Evolutionary conservation across 2,797 vertebrate genomes (phyloP).

Genomic region (Poecilia picta): DNA sequence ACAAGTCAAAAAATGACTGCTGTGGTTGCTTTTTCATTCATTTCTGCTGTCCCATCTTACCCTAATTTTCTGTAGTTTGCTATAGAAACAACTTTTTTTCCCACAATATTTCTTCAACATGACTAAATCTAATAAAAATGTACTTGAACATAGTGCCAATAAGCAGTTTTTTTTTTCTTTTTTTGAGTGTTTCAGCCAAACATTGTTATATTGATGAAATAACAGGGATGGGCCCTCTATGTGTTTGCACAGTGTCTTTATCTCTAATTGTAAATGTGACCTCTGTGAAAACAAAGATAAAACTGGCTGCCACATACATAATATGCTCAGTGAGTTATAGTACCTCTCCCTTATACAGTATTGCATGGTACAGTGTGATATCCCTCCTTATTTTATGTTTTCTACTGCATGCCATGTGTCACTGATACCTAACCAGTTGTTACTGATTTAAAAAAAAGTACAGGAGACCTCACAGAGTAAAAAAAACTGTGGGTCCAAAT

Average conservation of each 20-base stretch:
- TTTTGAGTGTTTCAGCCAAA: neutral
- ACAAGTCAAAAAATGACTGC: neutral
- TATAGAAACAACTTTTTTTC: neutral
- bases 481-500: too few relatives aligned
- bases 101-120: neutral
- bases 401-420: neutral
- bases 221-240: constrained; percentile 1
- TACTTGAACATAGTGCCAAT: neutral
- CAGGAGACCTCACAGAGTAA: too few relatives aligned
- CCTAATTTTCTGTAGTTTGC: neutral
- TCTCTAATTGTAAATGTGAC: constrained; percentile 14
- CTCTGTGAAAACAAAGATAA: constrained; percentile 11
- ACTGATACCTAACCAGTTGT: neutral
- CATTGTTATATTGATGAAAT: neutral
- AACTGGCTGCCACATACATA: neutral
- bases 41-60: neutral
- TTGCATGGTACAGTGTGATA: neutral
- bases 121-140: neutral
- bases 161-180: neutral
- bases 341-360: neutral
- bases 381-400: neutral
- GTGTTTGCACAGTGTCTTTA: neutral
- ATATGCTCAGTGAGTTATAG: neutral
- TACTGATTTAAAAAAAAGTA: neutral
- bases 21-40: neutral